These are phyloP conservation scores for Paradoxurus hermaphroditus DNA, from an alignment of 2,113 vertebrate species.

Conservation along the genomic window DNA sequence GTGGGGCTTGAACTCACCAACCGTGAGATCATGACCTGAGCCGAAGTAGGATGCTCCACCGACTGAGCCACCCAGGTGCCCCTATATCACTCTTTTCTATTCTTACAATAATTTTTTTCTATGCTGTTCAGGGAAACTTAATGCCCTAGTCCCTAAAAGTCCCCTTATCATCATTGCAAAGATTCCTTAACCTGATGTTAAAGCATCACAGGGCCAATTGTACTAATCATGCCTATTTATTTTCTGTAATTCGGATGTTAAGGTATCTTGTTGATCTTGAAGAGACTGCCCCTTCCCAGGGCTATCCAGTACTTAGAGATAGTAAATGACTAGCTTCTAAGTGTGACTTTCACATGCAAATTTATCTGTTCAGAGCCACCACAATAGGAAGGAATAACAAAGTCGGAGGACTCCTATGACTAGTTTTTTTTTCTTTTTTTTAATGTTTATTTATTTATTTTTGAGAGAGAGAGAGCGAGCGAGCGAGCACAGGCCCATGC, in stretches of 20 bases:
- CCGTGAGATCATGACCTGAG: too few species aligned
- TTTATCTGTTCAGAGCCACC: background rate
- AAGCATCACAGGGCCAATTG: too few species aligned
- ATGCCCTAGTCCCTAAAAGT: too few species aligned
- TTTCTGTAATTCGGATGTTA: background rate
- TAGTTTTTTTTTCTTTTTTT: too few species aligned
- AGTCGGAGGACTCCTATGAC: background rate
- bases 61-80: too few species aligned
- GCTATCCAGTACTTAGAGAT: background rate
- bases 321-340: background rate
- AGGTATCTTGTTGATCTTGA: background rate
- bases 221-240: background rate
- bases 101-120: background rate
- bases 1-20: too few species aligned
- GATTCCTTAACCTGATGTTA: background rate
- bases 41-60: too few species aligned
- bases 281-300: background rate
- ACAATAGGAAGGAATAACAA: fast-evolving
- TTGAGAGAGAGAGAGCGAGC: too few species aligned
- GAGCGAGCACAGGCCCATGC: too few species aligned
- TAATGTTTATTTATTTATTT: too few species aligned
- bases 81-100: background rate
- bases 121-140: too few species aligned
- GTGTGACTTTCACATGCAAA: background rate
- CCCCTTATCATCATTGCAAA: background rate